Conservation (phyloP, 2,113 vertebrate genomes). For the Castor canadensis region DNA sequence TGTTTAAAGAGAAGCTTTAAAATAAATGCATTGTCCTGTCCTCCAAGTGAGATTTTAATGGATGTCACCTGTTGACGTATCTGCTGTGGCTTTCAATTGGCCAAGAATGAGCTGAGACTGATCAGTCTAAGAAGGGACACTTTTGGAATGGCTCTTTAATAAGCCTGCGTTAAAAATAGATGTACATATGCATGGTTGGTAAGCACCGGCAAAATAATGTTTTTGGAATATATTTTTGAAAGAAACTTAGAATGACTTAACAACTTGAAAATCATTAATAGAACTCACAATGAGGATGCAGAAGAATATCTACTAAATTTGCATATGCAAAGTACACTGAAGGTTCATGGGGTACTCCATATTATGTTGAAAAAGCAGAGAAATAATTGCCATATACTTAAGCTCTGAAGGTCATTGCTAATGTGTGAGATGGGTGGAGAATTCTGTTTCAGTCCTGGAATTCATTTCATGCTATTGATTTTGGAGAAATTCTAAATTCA, state of each 20-base stretch:
- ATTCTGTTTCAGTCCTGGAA: not conserved
- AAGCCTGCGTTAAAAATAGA: not conserved
- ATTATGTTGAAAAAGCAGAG: not conserved
- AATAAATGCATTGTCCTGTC: not conserved
- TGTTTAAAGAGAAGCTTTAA: constrained; percentile 24
- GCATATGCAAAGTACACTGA: no score
- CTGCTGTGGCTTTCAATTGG: not conserved
- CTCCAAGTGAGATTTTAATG: not conserved
- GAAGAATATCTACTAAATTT: not conserved
- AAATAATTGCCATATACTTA: rapidly evolving
- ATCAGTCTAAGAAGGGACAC: not conserved
- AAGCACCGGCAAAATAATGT: not conserved
- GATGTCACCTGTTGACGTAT: not conserved
- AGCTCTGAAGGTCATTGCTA: not conserved
- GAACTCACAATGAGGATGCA: not conserved
- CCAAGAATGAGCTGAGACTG: not conserved
- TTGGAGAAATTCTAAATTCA: not conserved
- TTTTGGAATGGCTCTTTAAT: not conserved
- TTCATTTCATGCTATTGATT: not conserved
- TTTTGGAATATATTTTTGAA: not conserved
- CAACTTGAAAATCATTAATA: not conserved
- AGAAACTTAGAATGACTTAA: not conserved
- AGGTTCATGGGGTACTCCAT: not conserved
- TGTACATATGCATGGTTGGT: not conserved
- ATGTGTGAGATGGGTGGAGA: rapidly evolving